Evolutionary conservation across 2,113 vertebrate species (phyloP).

Genomic region (Mola mola): DNA sequence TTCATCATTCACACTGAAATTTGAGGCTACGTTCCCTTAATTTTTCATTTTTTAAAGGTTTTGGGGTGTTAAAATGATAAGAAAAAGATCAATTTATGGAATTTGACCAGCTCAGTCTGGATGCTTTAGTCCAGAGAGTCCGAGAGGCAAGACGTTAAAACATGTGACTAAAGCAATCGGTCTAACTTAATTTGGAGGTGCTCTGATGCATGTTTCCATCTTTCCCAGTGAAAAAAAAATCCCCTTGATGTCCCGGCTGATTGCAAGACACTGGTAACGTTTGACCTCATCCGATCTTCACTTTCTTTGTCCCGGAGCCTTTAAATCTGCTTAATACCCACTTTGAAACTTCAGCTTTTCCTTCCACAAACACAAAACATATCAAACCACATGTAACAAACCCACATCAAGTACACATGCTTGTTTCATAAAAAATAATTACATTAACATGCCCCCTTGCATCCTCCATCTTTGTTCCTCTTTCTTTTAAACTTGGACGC

Average conservation of each 20-base stretch:
- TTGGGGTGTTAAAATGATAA: neutral
- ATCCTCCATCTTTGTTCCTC: no score
- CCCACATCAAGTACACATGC: constrained; percentile 70
- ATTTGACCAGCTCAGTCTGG: no score
- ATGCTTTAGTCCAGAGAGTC: neutral
- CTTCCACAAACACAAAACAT: constrained; percentile 61
- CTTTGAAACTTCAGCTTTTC: constrained; percentile 45
- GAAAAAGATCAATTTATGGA: no score
- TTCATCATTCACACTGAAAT: neutral
- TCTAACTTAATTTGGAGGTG: neutral
- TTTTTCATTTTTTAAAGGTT: neutral
- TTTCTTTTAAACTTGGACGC: constrained; percentile 34
- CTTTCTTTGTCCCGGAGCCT: constrained; percentile 47
- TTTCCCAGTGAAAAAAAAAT: no score
- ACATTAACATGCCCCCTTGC: constrained; percentile 52
- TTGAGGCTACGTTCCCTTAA: neutral
- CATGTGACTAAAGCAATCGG: neutral
- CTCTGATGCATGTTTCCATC: neutral
- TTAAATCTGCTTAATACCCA: constrained; percentile 46
- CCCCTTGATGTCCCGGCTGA: neutral
- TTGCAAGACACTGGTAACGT: constrained; percentile 15
- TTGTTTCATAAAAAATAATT: constrained; percentile 74
- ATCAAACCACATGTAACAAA: constrained; percentile 71
- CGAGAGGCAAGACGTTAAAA: no score
- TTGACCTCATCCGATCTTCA: constrained; percentile 36